A percentile compares a stretch with the other conserved stretches of the same genome.
Evolutionary conservation across 2,113 vertebrate genomes (phyloP).

Genomic region (Sula dactylatra): DNA sequence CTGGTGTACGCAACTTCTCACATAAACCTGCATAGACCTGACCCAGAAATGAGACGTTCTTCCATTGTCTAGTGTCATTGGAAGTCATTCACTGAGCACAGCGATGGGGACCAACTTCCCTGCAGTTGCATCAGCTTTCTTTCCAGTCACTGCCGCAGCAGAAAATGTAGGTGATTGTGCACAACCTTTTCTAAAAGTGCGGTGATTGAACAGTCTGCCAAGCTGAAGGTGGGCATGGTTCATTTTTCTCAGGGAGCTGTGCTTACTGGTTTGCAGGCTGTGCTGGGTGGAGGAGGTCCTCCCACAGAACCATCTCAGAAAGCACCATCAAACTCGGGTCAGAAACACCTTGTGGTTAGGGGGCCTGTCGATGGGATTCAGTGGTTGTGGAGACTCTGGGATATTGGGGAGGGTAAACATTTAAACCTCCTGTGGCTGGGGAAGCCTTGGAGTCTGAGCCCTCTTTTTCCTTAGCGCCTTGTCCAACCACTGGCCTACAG

Average conservation of each 20-base stretch:
- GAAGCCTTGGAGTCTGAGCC: not conserved
- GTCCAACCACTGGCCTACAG: not conserved
- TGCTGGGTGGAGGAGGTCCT: not conserved
- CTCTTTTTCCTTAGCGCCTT: not conserved
- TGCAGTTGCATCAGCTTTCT: not conserved
- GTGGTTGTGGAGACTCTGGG: not conserved
- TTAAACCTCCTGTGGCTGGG: not conserved
- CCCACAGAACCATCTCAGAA: not conserved
- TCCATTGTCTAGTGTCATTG: not conserved
- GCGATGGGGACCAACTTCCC: not conserved
- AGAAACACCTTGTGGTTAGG: not conserved
- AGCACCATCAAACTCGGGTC: not conserved
- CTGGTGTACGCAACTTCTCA: not conserved
- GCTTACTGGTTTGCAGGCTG: not conserved
- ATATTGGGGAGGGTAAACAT: not conserved
- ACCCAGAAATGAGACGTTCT: not conserved
- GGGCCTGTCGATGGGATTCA: not conserved
- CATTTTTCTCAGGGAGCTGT: not conserved
- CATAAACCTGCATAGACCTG: not conserved
- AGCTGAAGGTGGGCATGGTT: rapidly evolving
- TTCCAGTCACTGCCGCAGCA: not conserved
- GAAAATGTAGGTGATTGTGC: not conserved
- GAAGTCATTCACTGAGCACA: not conserved
- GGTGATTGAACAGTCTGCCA: not conserved
- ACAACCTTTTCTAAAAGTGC: not conserved